Evolutionary conservation across 1,140 invertebrate genomes (phyloP).

Genomic region (Batillaria attramentaria): DNA sequence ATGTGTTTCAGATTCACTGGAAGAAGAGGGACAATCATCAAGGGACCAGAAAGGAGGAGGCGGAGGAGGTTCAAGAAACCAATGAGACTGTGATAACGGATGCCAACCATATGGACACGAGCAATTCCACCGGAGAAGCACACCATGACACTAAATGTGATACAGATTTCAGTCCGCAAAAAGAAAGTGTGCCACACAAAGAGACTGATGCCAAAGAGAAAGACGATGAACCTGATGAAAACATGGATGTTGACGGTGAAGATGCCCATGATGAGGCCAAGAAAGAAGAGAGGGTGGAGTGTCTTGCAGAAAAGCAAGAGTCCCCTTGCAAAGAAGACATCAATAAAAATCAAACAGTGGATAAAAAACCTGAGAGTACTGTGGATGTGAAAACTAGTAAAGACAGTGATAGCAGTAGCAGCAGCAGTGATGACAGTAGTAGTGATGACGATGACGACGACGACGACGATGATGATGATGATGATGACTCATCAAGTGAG

Average conservation of each 20-base stretch:
- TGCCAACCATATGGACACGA: neutral
- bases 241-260: neutral
- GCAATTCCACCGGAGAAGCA: neutral
- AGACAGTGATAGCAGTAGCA: conserved; percentile 35
- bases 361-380: conserved; percentile 30
- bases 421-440: conserved; percentile 14
- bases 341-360: conserved; percentile 30
- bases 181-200: neutral
- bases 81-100: neutral
- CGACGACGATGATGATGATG: conserved; percentile 39
- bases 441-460: conserved; percentile 31
- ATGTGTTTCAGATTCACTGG: conserved; percentile 22
- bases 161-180: neutral
- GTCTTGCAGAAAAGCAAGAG: neutral
- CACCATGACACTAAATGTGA: neutral
- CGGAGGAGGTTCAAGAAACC: no score
- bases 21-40: neutral
- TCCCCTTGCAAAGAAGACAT: conserved; percentile 19
- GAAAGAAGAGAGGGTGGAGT: neutral
- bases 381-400: conserved; percentile 33
- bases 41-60: neutral
- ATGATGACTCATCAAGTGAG: conserved; percentile 34
- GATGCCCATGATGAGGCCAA: no score
- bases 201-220: neutral
- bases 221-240: neutral